Evolutionary conservation across 2,113 vertebrate genomes (phyloP), one percentile per base, ranked within the genome.

Genomic region (Parus major): DNA sequence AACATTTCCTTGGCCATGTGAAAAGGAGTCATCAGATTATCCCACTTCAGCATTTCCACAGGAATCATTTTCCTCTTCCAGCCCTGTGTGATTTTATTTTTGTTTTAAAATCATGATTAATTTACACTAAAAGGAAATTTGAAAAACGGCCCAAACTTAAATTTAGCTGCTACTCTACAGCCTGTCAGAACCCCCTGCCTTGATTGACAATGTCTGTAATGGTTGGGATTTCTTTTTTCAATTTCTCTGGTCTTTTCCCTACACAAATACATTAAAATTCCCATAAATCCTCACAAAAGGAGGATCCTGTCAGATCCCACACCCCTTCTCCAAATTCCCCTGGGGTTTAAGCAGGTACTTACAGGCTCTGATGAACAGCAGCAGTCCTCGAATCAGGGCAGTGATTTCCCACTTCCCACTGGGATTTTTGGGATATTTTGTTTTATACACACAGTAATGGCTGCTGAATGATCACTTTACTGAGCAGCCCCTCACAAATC

Each of bases 91-190:
- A 77, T 77, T 73, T 85, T 56, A 29, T 47, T 92, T 85, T 77
- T 77, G 42, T 57, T 95, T 93, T 42, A 7, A 94, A 93, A 86
- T 88, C 72, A 77, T 95, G 47, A 88, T 93, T 95, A 87, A 95
- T 96, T 95, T 73, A 92, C 60, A 77, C 75, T 94, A 83, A 96
- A 94, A 95, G 86, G 73, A 75, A 77, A 86, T 56, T 88, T 92
- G 85, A 96, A 94, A 91, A 91, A n/a, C 5, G 0, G 6, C 79
- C 85, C 76, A 1, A 55, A 56, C 60, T 63, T 92, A 88, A 88
- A 90, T 93, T 70, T 55, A 81, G 44, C 82, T 85, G 8, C 64
- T 33, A 6, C 56, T 64, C 60, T 56, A 9, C 29, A 94, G 76
- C 49, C 71, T 75, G 80, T 88, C 88, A 73, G 39, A 82, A 27